Conservation (phyloP, 1,140 invertebrate genomes). For the Euborellia annulipes region DNA sequence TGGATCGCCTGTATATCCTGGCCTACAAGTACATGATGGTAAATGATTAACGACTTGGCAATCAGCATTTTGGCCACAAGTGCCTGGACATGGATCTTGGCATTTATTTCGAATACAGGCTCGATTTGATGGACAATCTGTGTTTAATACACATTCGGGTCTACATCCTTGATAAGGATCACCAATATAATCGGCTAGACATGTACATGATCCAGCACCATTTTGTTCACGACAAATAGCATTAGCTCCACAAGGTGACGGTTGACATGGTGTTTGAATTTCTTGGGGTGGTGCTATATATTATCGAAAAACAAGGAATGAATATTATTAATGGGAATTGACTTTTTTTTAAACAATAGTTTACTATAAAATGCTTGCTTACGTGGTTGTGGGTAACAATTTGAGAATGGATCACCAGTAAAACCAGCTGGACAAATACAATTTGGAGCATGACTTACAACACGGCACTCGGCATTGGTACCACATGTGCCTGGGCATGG, state of each 20-base stretch:
- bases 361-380: too few relatives aligned
- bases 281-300: neutral
- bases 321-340: too few relatives aligned
- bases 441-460: slow-evolving; percentile 25
- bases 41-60: slow-evolving; percentile 58
- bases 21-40: slow-evolving; percentile 51
- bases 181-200: slow-evolving; percentile 45
- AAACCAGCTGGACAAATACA: slow-evolving; percentile 26
- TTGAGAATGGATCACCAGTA: slow-evolving; percentile 25
- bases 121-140: slow-evolving; percentile 52
- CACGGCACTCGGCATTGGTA: slow-evolving; percentile 25
- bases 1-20: slow-evolving; percentile 58
- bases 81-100: slow-evolving; percentile 56
- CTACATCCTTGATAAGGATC: slow-evolving; percentile 57
- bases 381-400: slow-evolving; percentile 6
- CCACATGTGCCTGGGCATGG: slow-evolving; percentile 27
- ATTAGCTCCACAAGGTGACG: slow-evolving; percentile 57
- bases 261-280: slow-evolving; percentile 37
- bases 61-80: slow-evolving; percentile 55
- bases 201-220: slow-evolving; percentile 47
- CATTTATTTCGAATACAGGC: slow-evolving; percentile 61
- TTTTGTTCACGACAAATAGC: slow-evolving; percentile 48
- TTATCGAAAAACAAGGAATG: too few relatives aligned
- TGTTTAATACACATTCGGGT: slow-evolving; percentile 53
- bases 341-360: too few relatives aligned